These are phyloP conservation scores for Lepeophtheirus salmonis DNA, from an alignment of 1,140 invertebrate species.

Conservation along the genomic window DNA sequence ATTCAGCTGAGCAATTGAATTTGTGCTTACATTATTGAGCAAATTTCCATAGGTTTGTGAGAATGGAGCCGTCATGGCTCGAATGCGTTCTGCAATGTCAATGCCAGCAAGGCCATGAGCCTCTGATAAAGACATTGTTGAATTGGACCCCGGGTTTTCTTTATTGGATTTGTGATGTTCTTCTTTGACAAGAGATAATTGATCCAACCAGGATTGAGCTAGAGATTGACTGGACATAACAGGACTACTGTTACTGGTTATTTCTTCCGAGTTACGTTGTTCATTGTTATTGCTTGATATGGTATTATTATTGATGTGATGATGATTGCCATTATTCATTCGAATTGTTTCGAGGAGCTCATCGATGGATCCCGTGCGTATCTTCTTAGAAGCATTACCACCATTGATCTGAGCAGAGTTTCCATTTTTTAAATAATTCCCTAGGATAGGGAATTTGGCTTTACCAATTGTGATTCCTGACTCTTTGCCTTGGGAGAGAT, in stretches of 20 bases:
- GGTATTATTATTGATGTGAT: background rate
- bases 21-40: background rate
- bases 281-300: background rate
- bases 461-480: background rate
- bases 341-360: background rate
- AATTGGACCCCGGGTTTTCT: background rate
- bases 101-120: background rate
- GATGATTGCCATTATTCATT: background rate
- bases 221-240: background rate
- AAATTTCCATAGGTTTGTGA: background rate
- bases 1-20: too few relatives aligned
- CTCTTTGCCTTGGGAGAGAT: background rate
- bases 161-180: background rate
- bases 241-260: background rate
- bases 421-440: background rate
- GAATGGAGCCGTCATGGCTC: background rate
- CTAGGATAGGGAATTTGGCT: conserved; percentile 6
- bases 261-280: background rate
- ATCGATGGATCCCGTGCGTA: background rate
- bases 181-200: background rate
- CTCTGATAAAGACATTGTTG: background rate
- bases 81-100: background rate
- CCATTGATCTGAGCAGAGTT: too few relatives aligned
- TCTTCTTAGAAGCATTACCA: background rate
- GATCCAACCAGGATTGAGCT: background rate